These are phyloP conservation scores for Reticulitermes speratus DNA, from an alignment of 1,140 invertebrate genomes.

Conservation along the genomic window DNA sequence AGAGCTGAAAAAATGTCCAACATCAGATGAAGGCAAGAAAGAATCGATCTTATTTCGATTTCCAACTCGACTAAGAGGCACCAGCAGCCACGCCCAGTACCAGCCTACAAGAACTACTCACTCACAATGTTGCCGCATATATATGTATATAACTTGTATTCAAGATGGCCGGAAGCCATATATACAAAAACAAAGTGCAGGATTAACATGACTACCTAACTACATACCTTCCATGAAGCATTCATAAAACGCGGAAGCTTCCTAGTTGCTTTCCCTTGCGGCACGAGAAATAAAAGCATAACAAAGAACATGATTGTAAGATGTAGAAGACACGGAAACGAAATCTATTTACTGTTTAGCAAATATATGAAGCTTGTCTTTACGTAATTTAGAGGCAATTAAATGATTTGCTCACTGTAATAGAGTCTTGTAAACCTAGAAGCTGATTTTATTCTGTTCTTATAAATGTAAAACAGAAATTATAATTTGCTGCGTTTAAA, in stretches of 20 bases:
- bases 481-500: no score
- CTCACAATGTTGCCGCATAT: background rate
- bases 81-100: background rate
- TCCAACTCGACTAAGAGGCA: background rate
- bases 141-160: background rate
- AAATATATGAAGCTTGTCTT: no score
- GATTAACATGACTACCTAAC: background rate
- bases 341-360: no score
- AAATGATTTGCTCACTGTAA: no score
- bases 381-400: no score
- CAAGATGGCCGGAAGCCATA: conserved; percentile 12
- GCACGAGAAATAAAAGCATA: background rate
- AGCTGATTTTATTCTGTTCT: no score
- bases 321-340: background rate
- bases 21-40: background rate
- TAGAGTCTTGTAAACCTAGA: no score
- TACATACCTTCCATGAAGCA: background rate
- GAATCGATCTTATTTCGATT: background rate
- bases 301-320: background rate
- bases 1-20: background rate
- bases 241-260: background rate
- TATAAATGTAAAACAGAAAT: no score
- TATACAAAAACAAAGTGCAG: background rate
- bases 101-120: background rate
- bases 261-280: background rate